Evolutionary conservation across 2,797 vertebrate genomes (phyloP), one percentile per base, ranked within the genome.

Genomic region (Tamandua tetradactyla): DNA sequence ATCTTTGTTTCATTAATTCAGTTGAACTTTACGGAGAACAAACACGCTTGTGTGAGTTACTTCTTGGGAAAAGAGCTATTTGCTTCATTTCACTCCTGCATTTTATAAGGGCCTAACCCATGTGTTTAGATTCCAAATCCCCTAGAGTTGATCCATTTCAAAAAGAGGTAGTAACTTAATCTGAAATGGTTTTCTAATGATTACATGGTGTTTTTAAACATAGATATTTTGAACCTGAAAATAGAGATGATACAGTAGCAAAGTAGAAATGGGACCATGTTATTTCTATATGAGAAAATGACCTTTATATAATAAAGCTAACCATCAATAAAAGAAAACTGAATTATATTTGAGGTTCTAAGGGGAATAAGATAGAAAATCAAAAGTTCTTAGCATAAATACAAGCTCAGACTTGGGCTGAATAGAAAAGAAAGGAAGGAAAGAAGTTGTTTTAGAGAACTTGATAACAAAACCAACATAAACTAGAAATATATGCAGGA

Each of bases 141-240:
- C 59, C 52, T 85, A 44, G 52, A 80, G 40, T 89, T 64, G 62
- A 59, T 96, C 27, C 30, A 62, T 79, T 96, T 92, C 81, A 89
- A 66, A 80, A 85, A 82, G 37, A 95, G 59, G 84, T 81, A 89
- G 14, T 49, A 91, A 85, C 55, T 93, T 94, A 78, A 84, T 93
- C 57, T 27, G 57, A 93, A 92, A 94, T 87, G 22, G 72, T 96
- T 91, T 94, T 69, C 89, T 94, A 44, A 71, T 88, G 79, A 91
- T 69, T 64, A 91, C 35, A 68, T 87, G 93, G 47, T 55, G 22
- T 59, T 92, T 93, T 91, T 23, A 94, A 93, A 42, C 40, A 89
- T 95, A 80, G 44, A 23, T 94, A 80, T 96, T 76, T 86, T 81
- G 49, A 91, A 85, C 42, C 94, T 44, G 80, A 89, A 95, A 96